Evolutionary conservation across 2,113 vertebrate species (phyloP), one percentile per base, ranked within the genome.

Genomic region (Nicator chloris): DNA sequence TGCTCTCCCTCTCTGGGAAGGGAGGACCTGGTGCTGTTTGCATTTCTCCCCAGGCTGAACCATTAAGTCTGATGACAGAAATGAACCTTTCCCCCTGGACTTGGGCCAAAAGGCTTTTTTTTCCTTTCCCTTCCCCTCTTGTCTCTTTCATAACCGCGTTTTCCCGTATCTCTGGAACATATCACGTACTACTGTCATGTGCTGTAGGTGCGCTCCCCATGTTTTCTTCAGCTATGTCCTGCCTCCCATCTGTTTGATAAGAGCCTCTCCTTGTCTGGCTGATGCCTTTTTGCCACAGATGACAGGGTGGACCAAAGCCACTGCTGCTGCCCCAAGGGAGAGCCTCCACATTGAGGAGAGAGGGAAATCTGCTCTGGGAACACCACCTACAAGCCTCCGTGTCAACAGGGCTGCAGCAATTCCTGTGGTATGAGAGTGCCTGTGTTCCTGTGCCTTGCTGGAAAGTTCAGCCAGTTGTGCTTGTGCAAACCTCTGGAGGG

Each of bases 41-140:
- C 68, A 57, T 96, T 92, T 95, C 80, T 96, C 61, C 86, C 50
- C 76, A 56, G 80, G 80, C 86, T 88, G 88, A 96, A 61, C 88
- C 53, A 88, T 93, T 59, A 90, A 83, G 68, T 95, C 56, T 86
- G 85, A 90, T 91, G 93, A 95, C 60, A 95, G 92, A 93, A 96
- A 82, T 79, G 88, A 94, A 95, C 92, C 93, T 94, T 96, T 88
- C 82, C 56, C 72, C 60, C 53, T 94, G 94, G 94, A 86, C 7
- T 3, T 0, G 6, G 33, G 94, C 95, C 95, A 96, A 92, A n/a
- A 64, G 13, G 31, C n/a, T 35, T 26, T 30, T 80, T 65, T 51
- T 15, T 3, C 1, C 10, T 11, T 70, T 87, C 11, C 37, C 8
- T 61, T 88, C 60, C 37, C 66, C 77, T 90, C 86, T 61, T 40